A percentile compares a stretch with the other conserved stretches of the same genome.
Conservation (phyloP, 2,113 vertebrate species). For the Ophiodon elongatus region DNA sequence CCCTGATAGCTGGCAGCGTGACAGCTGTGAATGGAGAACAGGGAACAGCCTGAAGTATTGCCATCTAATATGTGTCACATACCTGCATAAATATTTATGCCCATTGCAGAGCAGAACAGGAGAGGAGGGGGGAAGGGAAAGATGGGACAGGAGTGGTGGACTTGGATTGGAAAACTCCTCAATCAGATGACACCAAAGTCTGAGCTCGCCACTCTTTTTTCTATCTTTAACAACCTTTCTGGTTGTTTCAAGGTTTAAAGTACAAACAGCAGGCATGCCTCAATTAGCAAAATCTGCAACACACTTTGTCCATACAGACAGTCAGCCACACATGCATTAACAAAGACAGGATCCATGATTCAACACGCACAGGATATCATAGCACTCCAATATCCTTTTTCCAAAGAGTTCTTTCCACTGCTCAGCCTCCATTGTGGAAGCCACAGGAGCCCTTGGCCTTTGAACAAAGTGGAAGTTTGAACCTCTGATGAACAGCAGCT, state of each 20-base stretch:
- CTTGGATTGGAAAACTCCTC: slow-evolving; percentile 72
- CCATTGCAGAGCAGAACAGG: slow-evolving; percentile 68
- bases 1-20: slow-evolving; percentile 83
- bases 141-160: slow-evolving; percentile 64
- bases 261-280: slow-evolving; percentile 3
- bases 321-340: slow-evolving; percentile 18
- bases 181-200: slow-evolving; percentile 73
- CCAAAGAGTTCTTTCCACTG: slow-evolving; percentile 20
- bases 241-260: slow-evolving; percentile 22
- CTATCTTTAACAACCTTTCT: slow-evolving; percentile 24
- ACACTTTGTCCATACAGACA: slow-evolving; percentile 10
- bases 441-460: slow-evolving; percentile 39
- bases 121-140: slow-evolving; percentile 38
- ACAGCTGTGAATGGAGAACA: slow-evolving; percentile 85
- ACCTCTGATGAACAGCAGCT: slow-evolving; percentile 31
- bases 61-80: slow-evolving; percentile 86
- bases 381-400: slow-evolving; percentile 18
- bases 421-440: slow-evolving; percentile 17
- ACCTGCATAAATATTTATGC: slow-evolving; percentile 87
- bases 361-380: slow-evolving; percentile 13
- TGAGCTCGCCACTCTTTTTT: slow-evolving; percentile 34
- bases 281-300: slow-evolving; percentile 18
- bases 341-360: slow-evolving; percentile 13
- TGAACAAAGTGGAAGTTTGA: slow-evolving; percentile 37
- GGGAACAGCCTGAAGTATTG: slow-evolving; percentile 84